A percentile compares a stretch with the other conserved stretches of the same genome.
phyloP scores from a whole-genome alignment of 2,888 invertebrate genomes.

The Operophtera brumata region DNA sequence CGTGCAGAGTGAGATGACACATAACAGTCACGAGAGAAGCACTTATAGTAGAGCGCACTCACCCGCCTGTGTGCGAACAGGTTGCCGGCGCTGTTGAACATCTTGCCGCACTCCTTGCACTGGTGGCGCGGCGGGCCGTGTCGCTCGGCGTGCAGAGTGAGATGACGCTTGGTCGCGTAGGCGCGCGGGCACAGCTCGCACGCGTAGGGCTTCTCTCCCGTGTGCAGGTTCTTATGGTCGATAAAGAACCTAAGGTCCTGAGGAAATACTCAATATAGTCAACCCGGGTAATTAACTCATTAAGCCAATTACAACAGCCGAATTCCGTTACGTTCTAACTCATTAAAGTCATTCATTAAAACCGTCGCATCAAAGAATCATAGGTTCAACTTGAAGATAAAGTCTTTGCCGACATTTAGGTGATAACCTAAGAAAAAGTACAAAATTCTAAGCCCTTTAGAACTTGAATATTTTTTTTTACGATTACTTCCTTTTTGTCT shows the following conservation, averaged over 20 bases:
- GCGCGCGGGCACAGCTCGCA: neutral
- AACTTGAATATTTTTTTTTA: no score
- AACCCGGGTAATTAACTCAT: no score
- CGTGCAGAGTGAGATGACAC: neutral
- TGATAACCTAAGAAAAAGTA: no score
- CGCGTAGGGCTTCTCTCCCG: constrained; percentile 5
- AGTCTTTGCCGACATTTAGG: no score
- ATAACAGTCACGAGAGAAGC: no score
- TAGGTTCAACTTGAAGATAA: no score
- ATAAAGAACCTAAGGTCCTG: constrained; percentile 12
- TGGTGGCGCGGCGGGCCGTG: constrained; percentile 6
- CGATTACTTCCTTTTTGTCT: no score
- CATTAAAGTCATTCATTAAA: no score
- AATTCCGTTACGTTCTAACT: no score
- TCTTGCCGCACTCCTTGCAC: constrained; percentile 11
- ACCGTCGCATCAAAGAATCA: no score
- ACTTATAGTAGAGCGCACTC: neutral
- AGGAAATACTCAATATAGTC: neutral
- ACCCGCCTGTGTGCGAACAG: constrained; percentile 9
- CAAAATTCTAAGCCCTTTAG: no score
- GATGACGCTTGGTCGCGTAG: neutral
- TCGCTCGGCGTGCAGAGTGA: neutral
- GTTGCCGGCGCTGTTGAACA: constrained; percentile 11
- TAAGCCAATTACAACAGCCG: no score
- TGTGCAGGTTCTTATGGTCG: constrained; percentile 14